Conservation (phyloP, 2,888 invertebrate species). For the Caenorhabditis sp. region DNA sequence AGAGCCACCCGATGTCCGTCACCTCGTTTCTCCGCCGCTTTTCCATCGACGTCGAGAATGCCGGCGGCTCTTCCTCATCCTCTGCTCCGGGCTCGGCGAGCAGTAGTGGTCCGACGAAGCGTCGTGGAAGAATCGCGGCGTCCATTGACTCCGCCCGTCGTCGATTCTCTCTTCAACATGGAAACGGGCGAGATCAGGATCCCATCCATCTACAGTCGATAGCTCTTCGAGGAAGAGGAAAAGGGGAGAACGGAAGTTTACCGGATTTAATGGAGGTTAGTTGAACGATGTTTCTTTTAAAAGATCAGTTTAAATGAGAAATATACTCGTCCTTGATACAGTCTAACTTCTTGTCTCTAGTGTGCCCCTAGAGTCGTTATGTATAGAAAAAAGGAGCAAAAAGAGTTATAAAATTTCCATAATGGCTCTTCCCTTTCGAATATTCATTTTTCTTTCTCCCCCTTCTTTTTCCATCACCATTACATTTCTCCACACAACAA, state of each 20-base stretch:
- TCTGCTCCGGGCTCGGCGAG: constrained; percentile 53
- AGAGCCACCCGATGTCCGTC: constrained; percentile 71
- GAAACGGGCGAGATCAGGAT: constrained; percentile 29
- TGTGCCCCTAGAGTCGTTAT: neutral
- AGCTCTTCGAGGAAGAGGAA: constrained; percentile 44
- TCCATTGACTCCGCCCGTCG: constrained; percentile 71
- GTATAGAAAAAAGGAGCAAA: neutral
- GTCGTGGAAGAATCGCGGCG: constrained; percentile 60
- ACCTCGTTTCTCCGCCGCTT: constrained; percentile 73
- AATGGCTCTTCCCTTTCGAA: constrained; percentile 13
- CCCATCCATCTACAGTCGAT: constrained; percentile 58
- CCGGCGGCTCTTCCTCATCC: constrained; percentile 55
- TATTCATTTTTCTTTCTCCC: constrained; percentile 1
- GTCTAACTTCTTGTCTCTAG: no score
- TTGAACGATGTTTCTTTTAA: neutral
- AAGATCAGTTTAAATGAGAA: neutral
- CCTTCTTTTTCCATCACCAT: neutral
- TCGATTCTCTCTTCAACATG: constrained; percentile 73
- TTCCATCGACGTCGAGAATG: constrained; percentile 68
- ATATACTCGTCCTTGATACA: no score
- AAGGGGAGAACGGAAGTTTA: constrained; percentile 59
- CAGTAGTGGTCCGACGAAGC: constrained; percentile 42
- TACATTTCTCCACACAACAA: constrained; percentile 19
- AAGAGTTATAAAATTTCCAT: constrained; percentile 25
- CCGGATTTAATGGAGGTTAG: constrained; percentile 61